Evolutionary conservation across 2,888 invertebrate species (phyloP), one percentile per base, ranked within the genome.

Genomic region (Plemyria rubiginata): DNA sequence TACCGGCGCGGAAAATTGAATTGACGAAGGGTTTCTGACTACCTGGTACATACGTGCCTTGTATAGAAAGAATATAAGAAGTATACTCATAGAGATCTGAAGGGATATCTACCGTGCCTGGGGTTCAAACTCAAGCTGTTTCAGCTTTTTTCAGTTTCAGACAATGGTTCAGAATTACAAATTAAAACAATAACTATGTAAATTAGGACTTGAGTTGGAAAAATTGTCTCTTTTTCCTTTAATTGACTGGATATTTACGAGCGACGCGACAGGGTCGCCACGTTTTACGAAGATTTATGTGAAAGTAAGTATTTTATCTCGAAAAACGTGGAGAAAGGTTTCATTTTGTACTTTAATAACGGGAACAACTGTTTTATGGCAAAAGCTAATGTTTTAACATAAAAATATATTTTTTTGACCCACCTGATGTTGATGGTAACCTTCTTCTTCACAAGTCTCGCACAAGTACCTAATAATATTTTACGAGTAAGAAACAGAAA

Each of bases 1-100:
- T 67, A 59, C 66, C 64, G 70, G 67, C 38, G 57, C 57, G 61
- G 71, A 68, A 75, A 74, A 76, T 73, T 68, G 69, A 74, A 77
- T 73, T 77, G 77, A 70, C 55, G 57, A 65, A 62, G 57, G 60
- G 58, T 50, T 50, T 65, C 59, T 66, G 54, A 48, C 53, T 51
- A 53, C 60, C 69, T 69, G 54, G 61, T 63, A 61, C 53, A 43
- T 43, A 43, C 43, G 45, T 45, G 16, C 45, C 11, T 16, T 16
- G 16, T 16, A 9, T 45, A 16, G 15, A 43, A 8, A 15, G 6
- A 38, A 8, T 11, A 11, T 11, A 9, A 8, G 9, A 38, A 38
- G n/a, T 38, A 11, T 38, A 38, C 11, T 3, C n/a, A n/a, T n/a
- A n/a, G n/a, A n/a, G n/a, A n/a, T n/a, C n/a, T n/a, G n/a, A n/a